Base-by-base conservation (phyloP, 2,113 vertebrate genomes). In the Mellivora capensis region DNA sequence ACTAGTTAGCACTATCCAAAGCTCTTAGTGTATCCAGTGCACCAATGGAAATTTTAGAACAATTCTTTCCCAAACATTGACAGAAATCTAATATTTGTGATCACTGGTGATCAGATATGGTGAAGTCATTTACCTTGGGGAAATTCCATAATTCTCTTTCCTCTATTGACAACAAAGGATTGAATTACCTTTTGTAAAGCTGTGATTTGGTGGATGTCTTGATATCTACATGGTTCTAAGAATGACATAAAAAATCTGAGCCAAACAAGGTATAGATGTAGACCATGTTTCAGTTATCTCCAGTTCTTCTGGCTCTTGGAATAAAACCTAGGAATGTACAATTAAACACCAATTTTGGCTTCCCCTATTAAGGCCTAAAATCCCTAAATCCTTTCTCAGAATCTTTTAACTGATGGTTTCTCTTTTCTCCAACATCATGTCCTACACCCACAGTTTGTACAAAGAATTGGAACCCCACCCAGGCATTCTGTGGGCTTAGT, bases 101-200 rank as follows among this genome's bases (percentile, higher is more conserved):
- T 94, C 34, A 42, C 67, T 34, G 80, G 15, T 59, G 67, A 29
- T 44, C 44, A 44, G 20, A 15, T 37, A 39, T 88, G 67, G 44
- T 92, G 37, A 88, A 91, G 57, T 91, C 47, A 96, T n/a, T 96
- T 87, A 74, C 72, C 67, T 96, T 39, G 72, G 42, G 52, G 71
- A 93, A 97, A 93, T 91, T 57, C 34, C 37, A 37, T 52, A 80
- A 87, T 93, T 91, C 12, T 29, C 31, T 90, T 90, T 67, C 49
- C 21, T 31, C 3, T 47, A 13, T 31, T 72, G 31, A 34, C 25
- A 82, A 57, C 23, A 90, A 87, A 12, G 39, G 87, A 61, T 69
- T 54, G 20, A 83, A 34, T 74, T 57, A 31, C 57, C 39, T 72
- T 88, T 84, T 90, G 39, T 47, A 84, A 92, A 76, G 39, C 23